Percentiles rank a stretch among this genome's conserved stretches.
phyloP scores from a whole-genome alignment of 1,140 invertebrate species.

The Hormaphis cornu region DNA sequence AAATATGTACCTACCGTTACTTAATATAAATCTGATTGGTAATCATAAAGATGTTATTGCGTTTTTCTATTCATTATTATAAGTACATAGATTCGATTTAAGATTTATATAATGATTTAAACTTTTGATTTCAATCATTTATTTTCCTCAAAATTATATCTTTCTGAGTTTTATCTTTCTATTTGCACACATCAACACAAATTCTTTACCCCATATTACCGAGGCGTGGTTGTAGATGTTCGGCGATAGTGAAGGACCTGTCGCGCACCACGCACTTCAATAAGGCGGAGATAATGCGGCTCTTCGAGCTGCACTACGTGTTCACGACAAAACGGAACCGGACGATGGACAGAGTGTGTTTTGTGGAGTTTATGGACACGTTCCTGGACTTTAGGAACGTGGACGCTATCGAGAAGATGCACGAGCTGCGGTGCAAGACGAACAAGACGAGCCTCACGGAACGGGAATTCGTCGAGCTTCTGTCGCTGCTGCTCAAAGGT shows the following conservation, averaged over 20 bases:
- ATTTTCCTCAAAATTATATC: no score
- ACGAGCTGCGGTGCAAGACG: not conserved
- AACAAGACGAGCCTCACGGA: not conserved
- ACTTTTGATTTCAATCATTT: no score
- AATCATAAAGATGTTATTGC: no score
- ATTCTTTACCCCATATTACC: no score
- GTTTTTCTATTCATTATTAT: no score
- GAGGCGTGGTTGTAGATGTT: no score
- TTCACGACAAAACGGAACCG: not conserved
- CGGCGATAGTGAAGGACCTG: not conserved
- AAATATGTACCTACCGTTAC: no score
- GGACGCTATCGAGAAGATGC: not conserved
- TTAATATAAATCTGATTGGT: no score
- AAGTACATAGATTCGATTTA: no score
- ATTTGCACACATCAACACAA: no score
- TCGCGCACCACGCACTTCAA: not conserved
- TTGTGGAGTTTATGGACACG: not conserved
- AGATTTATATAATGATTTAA: no score
- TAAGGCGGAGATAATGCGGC: not conserved
- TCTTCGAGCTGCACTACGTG: not conserved
- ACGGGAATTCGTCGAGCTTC: not conserved
- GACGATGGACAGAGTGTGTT: not conserved
- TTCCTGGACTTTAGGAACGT: not conserved
- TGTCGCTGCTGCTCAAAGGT: not conserved
- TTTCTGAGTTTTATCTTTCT: no score